These are phyloP conservation scores for Caerostris darwini DNA, from an alignment of 1,140 invertebrate species.

Conservation along the genomic window DNA sequence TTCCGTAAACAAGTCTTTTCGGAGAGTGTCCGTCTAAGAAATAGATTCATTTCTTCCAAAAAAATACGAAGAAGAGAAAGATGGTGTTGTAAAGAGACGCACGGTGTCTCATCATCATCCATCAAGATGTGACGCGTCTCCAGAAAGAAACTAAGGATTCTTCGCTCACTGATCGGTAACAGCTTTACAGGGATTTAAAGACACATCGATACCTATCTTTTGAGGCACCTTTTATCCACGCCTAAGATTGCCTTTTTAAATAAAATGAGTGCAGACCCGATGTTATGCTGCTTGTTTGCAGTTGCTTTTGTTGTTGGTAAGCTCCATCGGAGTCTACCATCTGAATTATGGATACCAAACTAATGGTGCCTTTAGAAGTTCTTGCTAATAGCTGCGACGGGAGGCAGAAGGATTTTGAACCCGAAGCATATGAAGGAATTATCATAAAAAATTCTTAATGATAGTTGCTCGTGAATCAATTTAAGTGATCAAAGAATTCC, in stretches of 20 bases:
- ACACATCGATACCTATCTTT: constrained; percentile 72
- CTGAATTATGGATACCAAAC: constrained; percentile 73
- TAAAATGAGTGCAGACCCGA: constrained; percentile 60
- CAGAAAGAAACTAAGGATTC: constrained; percentile 68
- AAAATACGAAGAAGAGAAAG: constrained; percentile 38
- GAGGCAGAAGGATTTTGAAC: constrained; percentile 18
- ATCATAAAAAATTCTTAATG: constrained; percentile 33
- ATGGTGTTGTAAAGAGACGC: constrained; percentile 65
- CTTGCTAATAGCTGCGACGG: constrained; percentile 52
- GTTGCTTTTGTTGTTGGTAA: neutral
- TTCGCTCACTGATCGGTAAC: constrained; percentile 74
- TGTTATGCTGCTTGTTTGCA: constrained; percentile 39
- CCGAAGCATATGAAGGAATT: constrained; percentile 27
- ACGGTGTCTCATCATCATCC: constrained; percentile 75
- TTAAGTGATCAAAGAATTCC: neutral
- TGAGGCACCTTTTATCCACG: constrained; percentile 70
- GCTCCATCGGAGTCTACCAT: constrained; percentile 19
- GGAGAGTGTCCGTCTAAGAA: constrained; percentile 38
- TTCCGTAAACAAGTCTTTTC: constrained; percentile 73
- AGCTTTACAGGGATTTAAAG: constrained; percentile 74
- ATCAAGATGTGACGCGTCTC: constrained; percentile 66
- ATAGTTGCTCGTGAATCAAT: constrained; percentile 43
- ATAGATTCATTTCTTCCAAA: constrained; percentile 64
- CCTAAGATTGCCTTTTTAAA: constrained; percentile 68
- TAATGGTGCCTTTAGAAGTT: constrained; percentile 50